Evolutionary conservation across 2,113 vertebrate species (phyloP).

Genomic region (Calonectris borealis): DNA sequence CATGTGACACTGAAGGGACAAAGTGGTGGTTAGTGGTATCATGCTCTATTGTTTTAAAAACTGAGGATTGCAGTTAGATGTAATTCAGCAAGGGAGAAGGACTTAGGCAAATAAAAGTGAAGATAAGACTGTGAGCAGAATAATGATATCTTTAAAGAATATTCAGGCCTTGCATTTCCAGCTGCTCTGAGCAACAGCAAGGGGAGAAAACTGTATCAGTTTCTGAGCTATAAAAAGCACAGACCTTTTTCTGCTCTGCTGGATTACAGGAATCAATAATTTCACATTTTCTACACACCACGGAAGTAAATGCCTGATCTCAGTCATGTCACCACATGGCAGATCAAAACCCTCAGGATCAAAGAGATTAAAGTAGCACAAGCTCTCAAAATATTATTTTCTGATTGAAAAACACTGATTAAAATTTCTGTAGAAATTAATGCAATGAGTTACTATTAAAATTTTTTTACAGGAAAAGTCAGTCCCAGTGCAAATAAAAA

Average conservation of each 20-base stretch:
- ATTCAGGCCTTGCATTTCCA: not conserved
- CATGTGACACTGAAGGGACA: not conserved
- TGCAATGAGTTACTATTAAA: not conserved
- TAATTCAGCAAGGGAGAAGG: not conserved
- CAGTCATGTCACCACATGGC: not conserved
- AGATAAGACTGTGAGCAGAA: not conserved
- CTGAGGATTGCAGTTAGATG: not conserved
- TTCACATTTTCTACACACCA: conserved; percentile 15
- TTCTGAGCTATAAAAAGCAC: conserved; percentile 21
- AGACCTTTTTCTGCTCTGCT: not conserved
- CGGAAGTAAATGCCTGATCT: conserved; percentile 5
- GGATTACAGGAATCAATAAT: conserved; percentile 38
- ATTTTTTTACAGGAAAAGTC: not conserved
- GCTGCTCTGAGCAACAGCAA: not conserved
- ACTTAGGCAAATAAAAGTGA: not conserved
- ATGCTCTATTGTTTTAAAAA: not conserved
- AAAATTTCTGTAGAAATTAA: not conserved
- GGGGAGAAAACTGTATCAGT: not conserved
- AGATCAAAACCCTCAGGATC: conserved; percentile 25
- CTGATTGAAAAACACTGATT: not conserved
- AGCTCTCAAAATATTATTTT: not conserved
- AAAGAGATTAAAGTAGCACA: conserved; percentile 11
- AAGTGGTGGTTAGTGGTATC: not conserved
- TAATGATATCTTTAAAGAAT: not conserved
- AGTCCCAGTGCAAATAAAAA: not conserved